phyloP scores from a whole-genome alignment of 2,888 invertebrate genomes.

The Spatulosminthurus flaviceps region DNA sequence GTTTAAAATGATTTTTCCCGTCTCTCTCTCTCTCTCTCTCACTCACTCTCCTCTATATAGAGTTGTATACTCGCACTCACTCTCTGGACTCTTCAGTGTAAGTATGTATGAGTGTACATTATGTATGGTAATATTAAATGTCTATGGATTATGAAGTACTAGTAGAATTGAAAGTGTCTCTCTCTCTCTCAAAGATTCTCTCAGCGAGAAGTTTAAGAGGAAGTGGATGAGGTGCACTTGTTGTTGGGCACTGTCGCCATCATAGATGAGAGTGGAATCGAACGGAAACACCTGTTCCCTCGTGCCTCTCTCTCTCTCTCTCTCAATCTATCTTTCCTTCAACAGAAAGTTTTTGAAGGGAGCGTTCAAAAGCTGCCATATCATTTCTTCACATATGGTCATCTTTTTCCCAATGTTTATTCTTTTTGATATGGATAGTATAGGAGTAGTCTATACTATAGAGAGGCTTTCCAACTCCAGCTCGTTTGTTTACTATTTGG shows the following conservation, averaged over 20 bases:
- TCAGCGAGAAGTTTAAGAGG: slow-evolving; percentile 1
- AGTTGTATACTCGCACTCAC: no score
- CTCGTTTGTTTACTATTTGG: no score
- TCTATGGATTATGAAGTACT: background rate
- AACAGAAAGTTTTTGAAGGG: slow-evolving; percentile 18
- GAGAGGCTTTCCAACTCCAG: no score
- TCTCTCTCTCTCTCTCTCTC: background rate
- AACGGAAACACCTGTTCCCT: slow-evolving; percentile 39
- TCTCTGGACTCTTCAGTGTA: background rate
- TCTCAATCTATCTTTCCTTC: slow-evolving; percentile 1
- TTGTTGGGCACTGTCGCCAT: slow-evolving; percentile 37
- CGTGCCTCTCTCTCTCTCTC: slow-evolving; percentile 18
- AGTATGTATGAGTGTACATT: background rate
- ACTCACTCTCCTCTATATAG: background rate
- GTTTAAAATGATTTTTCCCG: slow-evolving; percentile 4
- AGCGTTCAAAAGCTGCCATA: background rate
- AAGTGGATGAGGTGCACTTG: slow-evolving; percentile 37
- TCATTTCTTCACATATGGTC: background rate
- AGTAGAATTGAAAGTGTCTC: slow-evolving; percentile 5
- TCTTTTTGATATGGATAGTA: no score
- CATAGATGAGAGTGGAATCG: slow-evolving; percentile 32
- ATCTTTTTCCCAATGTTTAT: no score
- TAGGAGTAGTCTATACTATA: no score
- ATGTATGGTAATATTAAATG: background rate
- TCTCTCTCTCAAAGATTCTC: background rate